Base-by-base conservation (phyloP, 2,113 vertebrate genomes). In the Solea solea region DNA sequence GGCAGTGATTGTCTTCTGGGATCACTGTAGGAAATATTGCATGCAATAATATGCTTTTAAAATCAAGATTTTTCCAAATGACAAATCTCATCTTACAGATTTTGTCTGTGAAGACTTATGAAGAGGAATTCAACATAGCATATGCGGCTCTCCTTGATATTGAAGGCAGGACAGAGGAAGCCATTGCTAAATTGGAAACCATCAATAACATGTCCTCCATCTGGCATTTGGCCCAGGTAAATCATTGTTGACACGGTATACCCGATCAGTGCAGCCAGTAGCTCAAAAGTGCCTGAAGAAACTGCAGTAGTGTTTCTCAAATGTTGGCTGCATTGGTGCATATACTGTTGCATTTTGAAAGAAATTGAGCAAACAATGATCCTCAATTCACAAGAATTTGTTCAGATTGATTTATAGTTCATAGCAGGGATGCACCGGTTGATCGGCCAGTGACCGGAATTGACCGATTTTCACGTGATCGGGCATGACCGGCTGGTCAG, bases 141-240 rank as follows among this genome's bases (percentile, higher is more conserved):
- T 95, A 94, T 89, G 96, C 96, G 15, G 86, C 91, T 66, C 89
- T 96, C 51, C 95, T 97, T 88, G 95, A 95, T 63, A 95, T 99
- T 70, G 97, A 98, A 90, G 97, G 96, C 63, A 97, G 94, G 88
- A 95, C 90, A 2, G 96, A 98, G 55, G 96, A 99, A 68, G 98
- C 98, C 13, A 93, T 98, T 12, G 71, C 89, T 72, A 93, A 94
- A 12, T 95, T 99, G 90, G 95, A 98, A 92, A 91, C 94, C 51
- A 94, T 98, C 82, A 94, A 96, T 76, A 97, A 88, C 69, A 88
- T 97, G 80, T 92, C 94, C 57, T 96, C 97, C 5, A 92, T 93
- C 21, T 99, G 97, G 97, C 95, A 97, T 92, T 95, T 99, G 89
- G 97, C 96, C 0, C 64, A 95, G 92, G 98, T 98, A 92, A 86